These are phyloP conservation scores for Taphrorychus bicolor DNA, from an alignment of 2,888 invertebrate species.

Conservation along the genomic window DNA sequence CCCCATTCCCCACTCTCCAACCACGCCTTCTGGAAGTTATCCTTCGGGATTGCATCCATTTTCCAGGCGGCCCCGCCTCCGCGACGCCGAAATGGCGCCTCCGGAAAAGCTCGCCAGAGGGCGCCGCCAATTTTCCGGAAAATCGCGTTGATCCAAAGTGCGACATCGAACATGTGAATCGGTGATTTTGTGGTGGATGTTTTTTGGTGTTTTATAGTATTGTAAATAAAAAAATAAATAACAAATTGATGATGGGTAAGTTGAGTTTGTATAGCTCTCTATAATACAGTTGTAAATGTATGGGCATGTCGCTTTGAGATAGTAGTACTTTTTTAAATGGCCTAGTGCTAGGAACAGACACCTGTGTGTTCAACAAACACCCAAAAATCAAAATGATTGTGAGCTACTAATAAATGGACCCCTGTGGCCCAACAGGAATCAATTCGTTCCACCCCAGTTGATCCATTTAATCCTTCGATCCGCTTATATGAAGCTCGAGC, in stretches of 20 bases:
- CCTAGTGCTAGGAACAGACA: background rate
- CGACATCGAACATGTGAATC: slow-evolving; percentile 20
- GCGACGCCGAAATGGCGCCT: slow-evolving; percentile 40
- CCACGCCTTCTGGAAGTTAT: background rate
- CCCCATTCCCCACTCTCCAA: slow-evolving; percentile 1
- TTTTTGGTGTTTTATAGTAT: background rate
- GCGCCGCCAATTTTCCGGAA: slow-evolving; percentile 42
- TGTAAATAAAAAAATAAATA: too few relatives aligned
- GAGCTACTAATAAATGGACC: too few relatives aligned
- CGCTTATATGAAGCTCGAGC: slow-evolving; percentile 51
- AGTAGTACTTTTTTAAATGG: too few relatives aligned
- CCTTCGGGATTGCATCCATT: slow-evolving; percentile 14
- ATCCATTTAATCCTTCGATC: slow-evolving; percentile 58
- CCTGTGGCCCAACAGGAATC: slow-evolving; percentile 58
- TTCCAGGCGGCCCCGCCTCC: slow-evolving; percentile 28
- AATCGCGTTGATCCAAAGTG: slow-evolving; percentile 10
- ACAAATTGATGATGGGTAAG: slow-evolving; percentile 30
- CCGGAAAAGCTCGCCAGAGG: slow-evolving; percentile 53
- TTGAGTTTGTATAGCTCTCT: too few relatives aligned
- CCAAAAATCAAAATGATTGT: too few relatives aligned
- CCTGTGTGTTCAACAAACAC: background rate
- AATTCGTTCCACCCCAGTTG: slow-evolving; percentile 60
- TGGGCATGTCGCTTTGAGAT: too few relatives aligned
- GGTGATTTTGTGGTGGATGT: slow-evolving; percentile 26
- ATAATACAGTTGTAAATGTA: too few relatives aligned